Evolutionary conservation across 2,888 invertebrate genomes (phyloP), one percentile per base, ranked within the genome.

Genomic region (Pecten maximus): DNA sequence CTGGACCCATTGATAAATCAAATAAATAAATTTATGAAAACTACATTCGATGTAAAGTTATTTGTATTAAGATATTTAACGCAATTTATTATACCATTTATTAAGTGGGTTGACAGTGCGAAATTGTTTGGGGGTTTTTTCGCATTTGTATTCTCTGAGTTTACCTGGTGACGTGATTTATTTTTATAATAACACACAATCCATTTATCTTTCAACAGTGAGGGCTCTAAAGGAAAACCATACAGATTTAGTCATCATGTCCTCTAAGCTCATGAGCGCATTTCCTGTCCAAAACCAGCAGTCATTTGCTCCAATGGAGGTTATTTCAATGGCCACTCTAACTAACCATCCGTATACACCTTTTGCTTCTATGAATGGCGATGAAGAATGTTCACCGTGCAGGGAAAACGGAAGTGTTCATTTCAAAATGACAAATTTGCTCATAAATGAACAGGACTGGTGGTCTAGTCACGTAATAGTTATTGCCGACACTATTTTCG

Each of bases 231-330:
- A 74, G 35, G 35, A 35, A 35, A 74, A 74, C 23, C 28, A 74
- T 35, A 74, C 74, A 23, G 74, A 74, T 74, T 74, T 74, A 74
- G 74, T 74, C 35, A 35, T 74, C 10, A 74, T 74, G 74, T 74
- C 74, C 10, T 74, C 74, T 35, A 23, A 74, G 15, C 74, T 74
- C 0, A 28, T 74, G 74, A 28, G 28, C 28, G 35, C 8, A 8
- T 74, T 74, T 28, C 74, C 74, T 12, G 35, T 4, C 35, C 35
- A 74, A 74, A 28, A 35, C 35, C 74, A 74, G 12, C 28, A 74
- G 35, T 74, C 74, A 35, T 74, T 74, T 35, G 35, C 28, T 8
- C 28, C 28, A 35, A 74, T 74, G 74, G 74, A 74, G 28, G 74
- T 74, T 10, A 74, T 74, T 28, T 74, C 74, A 2, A 74, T 74